These are phyloP conservation scores for Hylaeus anthracinus DNA, from an alignment of 1,140 invertebrate genomes.

Conservation along the genomic window DNA sequence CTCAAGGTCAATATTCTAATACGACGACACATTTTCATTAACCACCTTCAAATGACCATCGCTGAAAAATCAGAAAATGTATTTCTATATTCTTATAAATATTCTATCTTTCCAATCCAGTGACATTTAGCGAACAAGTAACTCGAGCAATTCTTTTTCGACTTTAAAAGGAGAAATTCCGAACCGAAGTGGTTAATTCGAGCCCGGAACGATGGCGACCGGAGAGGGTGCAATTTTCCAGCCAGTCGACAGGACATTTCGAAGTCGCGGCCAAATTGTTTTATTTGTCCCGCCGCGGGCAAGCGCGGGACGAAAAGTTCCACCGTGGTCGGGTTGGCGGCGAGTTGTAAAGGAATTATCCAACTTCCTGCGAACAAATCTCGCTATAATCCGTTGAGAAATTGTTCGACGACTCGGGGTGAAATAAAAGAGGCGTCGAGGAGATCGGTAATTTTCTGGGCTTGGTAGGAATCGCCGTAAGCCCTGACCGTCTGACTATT, in stretches of 20 bases:
- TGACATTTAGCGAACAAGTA: no score
- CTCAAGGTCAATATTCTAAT: no score
- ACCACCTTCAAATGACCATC: no score
- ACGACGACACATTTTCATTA: no score
- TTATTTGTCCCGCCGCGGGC: slow-evolving; percentile 34
- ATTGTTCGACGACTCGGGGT: slow-evolving; percentile 55
- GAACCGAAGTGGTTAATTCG: slow-evolving; percentile 6
- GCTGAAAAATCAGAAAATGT: no score
- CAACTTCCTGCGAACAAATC: slow-evolving; percentile 48
- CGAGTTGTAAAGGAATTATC: slow-evolving; percentile 58
- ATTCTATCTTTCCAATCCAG: no score
- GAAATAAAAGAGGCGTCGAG: slow-evolving; percentile 48
- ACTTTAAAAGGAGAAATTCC: no score
- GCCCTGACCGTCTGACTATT: slow-evolving; percentile 4
- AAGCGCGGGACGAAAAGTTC: background rate
- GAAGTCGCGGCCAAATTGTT: slow-evolving; percentile 41
- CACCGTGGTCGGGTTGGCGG: background rate
- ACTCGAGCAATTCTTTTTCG: no score
- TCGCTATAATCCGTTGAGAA: slow-evolving; percentile 57
- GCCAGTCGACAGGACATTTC: slow-evolving; percentile 15
- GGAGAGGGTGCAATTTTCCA: slow-evolving; percentile 32
- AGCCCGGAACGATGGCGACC: background rate
- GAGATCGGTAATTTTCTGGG: slow-evolving; percentile 25
- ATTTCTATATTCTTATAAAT: no score
- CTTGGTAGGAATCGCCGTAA: slow-evolving; percentile 29